Evolutionary conservation across 2,888 invertebrate species (phyloP).

Genomic region (Temnothorax rugatulus): DNA sequence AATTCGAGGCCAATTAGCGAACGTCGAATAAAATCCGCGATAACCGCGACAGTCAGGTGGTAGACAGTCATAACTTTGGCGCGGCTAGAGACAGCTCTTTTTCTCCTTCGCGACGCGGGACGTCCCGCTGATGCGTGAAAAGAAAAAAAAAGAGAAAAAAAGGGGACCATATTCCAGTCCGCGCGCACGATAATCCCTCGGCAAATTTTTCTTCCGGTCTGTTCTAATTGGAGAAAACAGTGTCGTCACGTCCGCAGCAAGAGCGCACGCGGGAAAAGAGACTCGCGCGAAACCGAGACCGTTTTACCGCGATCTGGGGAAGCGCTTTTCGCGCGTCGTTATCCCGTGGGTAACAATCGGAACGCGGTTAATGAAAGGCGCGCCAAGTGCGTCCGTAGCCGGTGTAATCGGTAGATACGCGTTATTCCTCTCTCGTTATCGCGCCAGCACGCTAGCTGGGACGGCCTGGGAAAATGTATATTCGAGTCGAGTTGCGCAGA

Average conservation of each 20-base stretch:
- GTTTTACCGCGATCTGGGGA: neutral
- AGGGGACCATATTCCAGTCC: neutral
- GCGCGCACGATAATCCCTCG: neutral
- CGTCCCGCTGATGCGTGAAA: neutral
- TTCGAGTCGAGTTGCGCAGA: constrained; percentile 4
- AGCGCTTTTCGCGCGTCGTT: constrained; percentile 49
- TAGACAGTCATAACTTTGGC: neutral
- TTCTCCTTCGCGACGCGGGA: neutral
- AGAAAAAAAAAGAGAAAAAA: neutral
- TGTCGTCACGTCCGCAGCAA: neutral
- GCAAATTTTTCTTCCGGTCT: constrained; percentile 12
- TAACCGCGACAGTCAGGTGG: constrained; percentile 6
- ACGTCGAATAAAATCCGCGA: constrained; percentile 60
- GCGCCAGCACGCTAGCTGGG: neutral
- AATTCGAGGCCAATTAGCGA: constrained; percentile 66
- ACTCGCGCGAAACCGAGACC: neutral
- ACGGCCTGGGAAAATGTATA: constrained; percentile 14
- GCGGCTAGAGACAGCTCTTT: neutral
- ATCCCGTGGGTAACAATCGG: constrained; percentile 35
- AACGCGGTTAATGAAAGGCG: constrained; percentile 52
- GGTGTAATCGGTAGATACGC: constrained; percentile 43
- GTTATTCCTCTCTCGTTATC: constrained; percentile 45
- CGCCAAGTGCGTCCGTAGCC: constrained; percentile 37
- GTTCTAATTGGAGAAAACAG: constrained; percentile 34
- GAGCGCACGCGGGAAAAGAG: neutral